Evolutionary conservation across 2,113 vertebrate species (phyloP).

Genomic region (Apodemus sylvaticus): DNA sequence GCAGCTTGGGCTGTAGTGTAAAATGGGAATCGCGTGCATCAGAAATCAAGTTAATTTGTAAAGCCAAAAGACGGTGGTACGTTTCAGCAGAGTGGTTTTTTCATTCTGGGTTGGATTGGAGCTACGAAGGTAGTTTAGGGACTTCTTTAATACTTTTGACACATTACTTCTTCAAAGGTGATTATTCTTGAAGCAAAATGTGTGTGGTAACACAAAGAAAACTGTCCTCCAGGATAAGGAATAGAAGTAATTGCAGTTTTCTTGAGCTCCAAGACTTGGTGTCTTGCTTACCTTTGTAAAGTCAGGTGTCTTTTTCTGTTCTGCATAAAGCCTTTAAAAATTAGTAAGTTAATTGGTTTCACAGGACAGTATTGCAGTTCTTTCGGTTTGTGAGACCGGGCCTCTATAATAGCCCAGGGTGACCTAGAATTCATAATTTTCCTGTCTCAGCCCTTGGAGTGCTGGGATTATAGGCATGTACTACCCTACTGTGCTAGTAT

Average conservation of each 20-base stretch:
- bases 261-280: slow-evolving; percentile 69
- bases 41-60: slow-evolving; percentile 6
- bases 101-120: background rate
- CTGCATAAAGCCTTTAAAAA: slow-evolving; percentile 45
- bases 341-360: slow-evolving; percentile 65
- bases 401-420: too few relatives aligned
- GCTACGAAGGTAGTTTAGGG: slow-evolving; percentile 24
- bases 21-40: slow-evolving; percentile 34
- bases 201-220: background rate
- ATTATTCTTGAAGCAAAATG: slow-evolving; percentile 22
- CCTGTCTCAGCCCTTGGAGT: background rate
- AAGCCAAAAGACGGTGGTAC: background rate
- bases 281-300: slow-evolving; percentile 76
- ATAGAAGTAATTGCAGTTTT: slow-evolving; percentile 55
- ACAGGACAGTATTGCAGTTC: background rate
- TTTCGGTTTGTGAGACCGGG: background rate
- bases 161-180: slow-evolving; percentile 56
- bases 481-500: background rate
- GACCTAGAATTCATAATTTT: background rate
- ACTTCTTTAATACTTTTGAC: slow-evolving; percentile 56
- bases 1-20: slow-evolving; percentile 25
- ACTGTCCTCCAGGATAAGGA: background rate
- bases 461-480: background rate
- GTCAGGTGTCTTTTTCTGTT: slow-evolving; percentile 67
- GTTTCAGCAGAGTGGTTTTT: background rate